phyloP scores from a whole-genome alignment of 2,113 vertebrate species.

The Rhinichthys klamathensis region DNA sequence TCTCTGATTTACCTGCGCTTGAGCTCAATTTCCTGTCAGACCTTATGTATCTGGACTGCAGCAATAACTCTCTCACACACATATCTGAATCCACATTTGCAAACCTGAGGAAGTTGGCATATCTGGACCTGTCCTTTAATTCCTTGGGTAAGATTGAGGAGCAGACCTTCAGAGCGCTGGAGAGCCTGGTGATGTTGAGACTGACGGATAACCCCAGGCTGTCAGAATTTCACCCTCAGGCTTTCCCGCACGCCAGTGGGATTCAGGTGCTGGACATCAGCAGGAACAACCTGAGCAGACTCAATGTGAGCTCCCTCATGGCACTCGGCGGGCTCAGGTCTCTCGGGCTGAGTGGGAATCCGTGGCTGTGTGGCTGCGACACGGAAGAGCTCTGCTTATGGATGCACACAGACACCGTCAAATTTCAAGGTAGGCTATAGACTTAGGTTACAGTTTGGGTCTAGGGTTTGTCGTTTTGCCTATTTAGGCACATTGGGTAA shows the following conservation, averaged over 20 bases:
- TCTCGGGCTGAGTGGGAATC: constrained; percentile 85
- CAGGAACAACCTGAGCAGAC: constrained; percentile 80
- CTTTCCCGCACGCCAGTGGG: constrained; percentile 84
- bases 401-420: constrained; percentile 80
- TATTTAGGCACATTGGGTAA: not conserved
- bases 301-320: constrained; percentile 78
- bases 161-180: constrained; percentile 82
- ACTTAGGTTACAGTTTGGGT: not conserved
- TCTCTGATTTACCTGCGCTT: constrained; percentile 82
- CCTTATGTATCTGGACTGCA: constrained; percentile 90
- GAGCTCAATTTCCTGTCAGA: constrained; percentile 88
- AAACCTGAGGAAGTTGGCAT: constrained; percentile 84
- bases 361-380: constrained; percentile 89
- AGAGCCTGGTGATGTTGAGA: constrained; percentile 86
- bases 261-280: constrained; percentile 89
- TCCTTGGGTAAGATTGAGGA: constrained; percentile 81
- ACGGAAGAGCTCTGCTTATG: constrained; percentile 84
- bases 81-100: constrained; percentile 87
- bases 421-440: constrained; percentile 83
- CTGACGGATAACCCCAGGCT: constrained; percentile 88
- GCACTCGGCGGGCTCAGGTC: constrained; percentile 78
- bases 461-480: not conserved
- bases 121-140: constrained; percentile 92
- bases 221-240: constrained; percentile 77
- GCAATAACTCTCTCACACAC: constrained; percentile 81